Evolutionary conservation across 2,797 vertebrate species (phyloP).

Genomic region (Trematomus bernacchii): DNA sequence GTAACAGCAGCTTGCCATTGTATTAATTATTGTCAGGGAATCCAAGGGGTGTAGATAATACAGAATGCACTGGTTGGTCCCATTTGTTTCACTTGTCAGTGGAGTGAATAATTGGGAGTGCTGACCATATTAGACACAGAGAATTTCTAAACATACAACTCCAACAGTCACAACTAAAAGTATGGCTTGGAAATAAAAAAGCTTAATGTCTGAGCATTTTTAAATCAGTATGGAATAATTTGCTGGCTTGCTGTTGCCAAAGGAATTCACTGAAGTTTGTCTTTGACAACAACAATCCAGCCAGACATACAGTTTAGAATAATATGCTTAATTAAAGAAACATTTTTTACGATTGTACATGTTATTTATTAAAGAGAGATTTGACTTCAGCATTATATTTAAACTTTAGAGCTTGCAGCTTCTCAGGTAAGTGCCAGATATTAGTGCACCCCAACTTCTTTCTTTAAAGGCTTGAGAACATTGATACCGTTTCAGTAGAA

Average conservation of each 20-base stretch:
- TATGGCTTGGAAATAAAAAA: constrained; percentile 93
- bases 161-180: constrained; percentile 86
- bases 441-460: constrained; percentile 52
- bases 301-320: constrained; percentile 35
- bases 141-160: constrained; percentile 83
- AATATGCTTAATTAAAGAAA: constrained; percentile 35
- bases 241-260: constrained; percentile 69
- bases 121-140: constrained; percentile 89
- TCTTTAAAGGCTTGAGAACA: constrained; percentile 67
- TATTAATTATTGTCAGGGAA: constrained; percentile 89
- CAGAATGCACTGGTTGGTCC: constrained; percentile 87
- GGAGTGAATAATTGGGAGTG: constrained; percentile 90
- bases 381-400: neutral
- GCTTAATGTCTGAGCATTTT: constrained; percentile 93
- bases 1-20: constrained; percentile 86
- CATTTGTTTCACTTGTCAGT: constrained; percentile 90
- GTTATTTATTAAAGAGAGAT: constrained; percentile 6
- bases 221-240: constrained; percentile 79
- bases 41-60: constrained; percentile 88
- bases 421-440: constrained; percentile 36
- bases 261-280: constrained; percentile 72
- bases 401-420: constrained; percentile 5
- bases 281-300: constrained; percentile 56
- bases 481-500: constrained; percentile 71
- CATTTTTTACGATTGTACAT: constrained; percentile 16